These are phyloP conservation scores for Meles meles DNA, from an alignment of 2,113 vertebrate genomes.

Conservation along the genomic window DNA sequence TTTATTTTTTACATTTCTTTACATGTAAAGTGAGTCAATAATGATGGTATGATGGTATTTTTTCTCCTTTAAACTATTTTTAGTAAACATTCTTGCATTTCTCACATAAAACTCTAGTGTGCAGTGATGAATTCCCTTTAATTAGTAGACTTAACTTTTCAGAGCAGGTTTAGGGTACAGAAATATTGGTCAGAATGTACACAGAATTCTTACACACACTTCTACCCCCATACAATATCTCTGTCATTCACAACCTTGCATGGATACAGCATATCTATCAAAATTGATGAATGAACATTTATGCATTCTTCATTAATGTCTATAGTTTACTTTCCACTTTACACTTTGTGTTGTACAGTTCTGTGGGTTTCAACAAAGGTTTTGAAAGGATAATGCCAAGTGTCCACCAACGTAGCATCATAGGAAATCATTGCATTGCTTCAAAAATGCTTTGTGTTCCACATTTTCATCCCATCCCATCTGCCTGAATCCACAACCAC, in stretches of 20 bases:
- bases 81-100: neutral
- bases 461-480: neutral
- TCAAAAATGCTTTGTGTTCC: neutral
- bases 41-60: neutral
- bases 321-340: neutral
- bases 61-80: neutral
- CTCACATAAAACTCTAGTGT: neutral
- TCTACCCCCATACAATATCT: neutral
- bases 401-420: neutral
- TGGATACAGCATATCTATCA: neutral
- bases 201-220: neutral
- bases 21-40: neutral
- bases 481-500: neutral
- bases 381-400: neutral
- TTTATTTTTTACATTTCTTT: neutral
- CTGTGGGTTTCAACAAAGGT: neutral
- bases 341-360: neutral
- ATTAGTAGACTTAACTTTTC: neutral
- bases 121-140: neutral
- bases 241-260: neutral
- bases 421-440: neutral
- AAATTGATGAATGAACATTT: neutral
- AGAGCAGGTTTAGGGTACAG: neutral
- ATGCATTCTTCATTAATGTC: neutral
- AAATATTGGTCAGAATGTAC: neutral